These are phyloP conservation scores for Latrodectus elegans DNA, from an alignment of 2,888 invertebrate species.

Conservation along the genomic window DNA sequence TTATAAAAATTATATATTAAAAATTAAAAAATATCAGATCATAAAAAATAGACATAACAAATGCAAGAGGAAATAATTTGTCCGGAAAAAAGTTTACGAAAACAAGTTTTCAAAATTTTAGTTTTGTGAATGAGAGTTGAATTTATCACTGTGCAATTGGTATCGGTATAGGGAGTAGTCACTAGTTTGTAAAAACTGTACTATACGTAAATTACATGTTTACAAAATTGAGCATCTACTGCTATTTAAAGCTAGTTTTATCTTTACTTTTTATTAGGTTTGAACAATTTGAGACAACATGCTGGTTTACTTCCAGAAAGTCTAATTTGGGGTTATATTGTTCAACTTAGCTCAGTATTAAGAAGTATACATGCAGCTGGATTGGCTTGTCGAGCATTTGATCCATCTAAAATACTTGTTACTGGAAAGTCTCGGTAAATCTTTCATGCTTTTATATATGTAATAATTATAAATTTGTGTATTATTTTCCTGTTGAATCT, in stretches of 20 bases:
- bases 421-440: conserved; percentile 78
- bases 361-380: conserved; percentile 89
- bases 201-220: too few relatives aligned
- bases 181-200: too few relatives aligned
- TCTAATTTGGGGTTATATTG: conserved; percentile 94
- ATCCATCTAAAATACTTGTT: conserved; percentile 92
- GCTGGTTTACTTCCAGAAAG: conserved; percentile 86
- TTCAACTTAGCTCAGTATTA: conserved; percentile 94
- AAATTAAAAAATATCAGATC: too few relatives aligned
- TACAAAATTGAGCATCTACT: conserved; percentile 9
- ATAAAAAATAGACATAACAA: too few relatives aligned
- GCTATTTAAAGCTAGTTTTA: conserved; percentile 49
- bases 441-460: background rate
- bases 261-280: conserved; percentile 33
- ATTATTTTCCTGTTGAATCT: background rate
- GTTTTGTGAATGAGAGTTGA: too few relatives aligned
- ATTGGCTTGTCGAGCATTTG: conserved; percentile 87
- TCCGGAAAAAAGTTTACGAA: too few relatives aligned
- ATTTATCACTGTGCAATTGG: too few relatives aligned
- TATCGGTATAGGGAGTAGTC: too few relatives aligned
- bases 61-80: too few relatives aligned
- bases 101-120: too few relatives aligned
- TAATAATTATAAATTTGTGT: background rate
- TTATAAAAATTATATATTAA: too few relatives aligned
- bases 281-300: conserved; percentile 66